These are phyloP conservation scores for Vanacampus margaritifer DNA, from an alignment of 2,113 vertebrate genomes.

Conservation along the genomic window DNA sequence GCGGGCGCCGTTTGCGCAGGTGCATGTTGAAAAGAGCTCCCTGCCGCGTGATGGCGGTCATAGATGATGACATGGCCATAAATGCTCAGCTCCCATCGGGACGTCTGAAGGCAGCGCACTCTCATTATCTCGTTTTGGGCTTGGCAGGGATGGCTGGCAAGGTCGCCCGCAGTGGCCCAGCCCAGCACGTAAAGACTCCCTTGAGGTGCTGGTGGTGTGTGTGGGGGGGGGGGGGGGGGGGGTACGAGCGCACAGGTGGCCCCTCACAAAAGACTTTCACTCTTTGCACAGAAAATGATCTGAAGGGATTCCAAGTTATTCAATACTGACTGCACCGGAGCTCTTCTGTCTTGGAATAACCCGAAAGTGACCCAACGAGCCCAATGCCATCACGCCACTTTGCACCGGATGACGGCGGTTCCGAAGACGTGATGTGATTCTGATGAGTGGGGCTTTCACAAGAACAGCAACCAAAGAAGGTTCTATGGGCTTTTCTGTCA, in stretches of 20 bases:
- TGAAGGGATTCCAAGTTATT: constrained; percentile 3
- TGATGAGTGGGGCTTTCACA: constrained; percentile 55
- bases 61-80: constrained; percentile 54
- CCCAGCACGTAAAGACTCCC: constrained; percentile 40
- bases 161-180: constrained; percentile 58
- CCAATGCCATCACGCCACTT: constrained; percentile 17
- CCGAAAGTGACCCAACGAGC: neutral
- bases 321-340: neutral
- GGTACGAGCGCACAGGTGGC: constrained; percentile 48
- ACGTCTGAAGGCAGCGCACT: constrained; percentile 33
- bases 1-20: constrained; percentile 48
- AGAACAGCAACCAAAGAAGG: neutral
- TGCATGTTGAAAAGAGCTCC: constrained; percentile 53
- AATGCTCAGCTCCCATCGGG: constrained; percentile 50
- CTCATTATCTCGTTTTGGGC: constrained; percentile 70
- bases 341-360: constrained; percentile 3
- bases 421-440: constrained; percentile 48
- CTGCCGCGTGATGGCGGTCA: constrained; percentile 58
- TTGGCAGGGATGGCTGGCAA: constrained; percentile 43
- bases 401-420: constrained; percentile 23
- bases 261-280: constrained; percentile 50
- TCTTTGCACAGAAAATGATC: constrained; percentile 18
- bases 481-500: neutral
- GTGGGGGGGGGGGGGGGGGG: constrained; percentile 31
- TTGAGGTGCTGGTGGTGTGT: constrained; percentile 3